Base-by-base conservation (phyloP, 2,888 invertebrate species). In the Lissocephala sabroskyi region DNA sequence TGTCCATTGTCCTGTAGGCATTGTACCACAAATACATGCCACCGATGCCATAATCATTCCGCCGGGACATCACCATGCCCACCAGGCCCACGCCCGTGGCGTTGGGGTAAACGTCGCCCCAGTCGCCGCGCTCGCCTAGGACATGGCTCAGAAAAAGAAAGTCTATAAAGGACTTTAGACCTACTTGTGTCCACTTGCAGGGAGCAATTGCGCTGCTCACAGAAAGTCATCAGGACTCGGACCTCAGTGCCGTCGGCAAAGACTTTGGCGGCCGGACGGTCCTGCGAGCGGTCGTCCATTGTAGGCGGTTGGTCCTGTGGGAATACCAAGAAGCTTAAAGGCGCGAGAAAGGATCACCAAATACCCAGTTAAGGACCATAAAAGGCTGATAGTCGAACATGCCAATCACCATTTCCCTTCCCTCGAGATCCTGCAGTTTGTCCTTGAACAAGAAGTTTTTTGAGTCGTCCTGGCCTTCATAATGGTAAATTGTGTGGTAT, bases 21-120 rank as follows among this genome's bases (percentile, higher is more conserved):
- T 54, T 52, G 18, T 59, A 65, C 70, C 77, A 79, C 2, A 55
- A 28, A 45, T 59, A 78, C 46, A 79, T 36, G 2, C 65, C 82
- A 1, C 79, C 76, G 23, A 82, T 47, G 6, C 59, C 65, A 41
- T 81, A 73, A 70, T 92, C 91, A 4, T 88, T 89, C n/a, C 85
- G 84, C 67, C 90, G 89, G 52, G 86, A 85, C 10, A 86, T 82
- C 1, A 91, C 83, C 73, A 88, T 87, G 3, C 91, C 91, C 14
- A 91, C 64, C 3, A 91, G 80, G 14, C 92, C 92, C 58, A 86
- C 85, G 2, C 90, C 91, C 0, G 89, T 89, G 61, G 85, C 85
- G 64, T 92, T 91, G 14, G 87, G 85, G 65, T 85, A 89, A 26
- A 90, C 85, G 54, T 87, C 87, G 1, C 92, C 91, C 91, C 91